These are phyloP conservation scores for Heliconius aoede DNA, from an alignment of 2,888 invertebrate species.

Conservation along the genomic window DNA sequence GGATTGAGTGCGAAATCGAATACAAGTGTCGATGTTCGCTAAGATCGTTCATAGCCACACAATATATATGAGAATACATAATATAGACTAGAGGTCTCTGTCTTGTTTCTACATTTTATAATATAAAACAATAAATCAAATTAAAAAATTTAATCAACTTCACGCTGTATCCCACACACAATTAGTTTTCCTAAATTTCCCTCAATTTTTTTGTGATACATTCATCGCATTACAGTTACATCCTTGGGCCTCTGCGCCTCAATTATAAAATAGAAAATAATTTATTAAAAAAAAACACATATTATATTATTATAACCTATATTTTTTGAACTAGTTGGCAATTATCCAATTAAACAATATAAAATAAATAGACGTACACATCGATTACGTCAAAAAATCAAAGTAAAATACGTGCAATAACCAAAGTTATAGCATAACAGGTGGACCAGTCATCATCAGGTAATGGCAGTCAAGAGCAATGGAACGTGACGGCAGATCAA, in stretches of 20 bases:
- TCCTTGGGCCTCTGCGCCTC: too few relatives aligned
- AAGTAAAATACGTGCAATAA: conserved; percentile 36
- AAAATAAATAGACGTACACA: background rate
- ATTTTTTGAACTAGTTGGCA: background rate
- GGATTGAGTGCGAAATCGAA: conserved; percentile 31
- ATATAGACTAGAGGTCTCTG: too few relatives aligned
- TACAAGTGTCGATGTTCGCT: conserved; percentile 5
- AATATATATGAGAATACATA: background rate
- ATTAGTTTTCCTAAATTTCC: too few relatives aligned
- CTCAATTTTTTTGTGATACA: too few relatives aligned
- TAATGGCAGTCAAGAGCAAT: conserved; percentile 53
- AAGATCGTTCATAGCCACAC: background rate
- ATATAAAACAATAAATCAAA: too few relatives aligned
- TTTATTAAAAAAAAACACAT: background rate
- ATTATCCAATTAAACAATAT: background rate
- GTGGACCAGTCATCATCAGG: conserved; percentile 42
- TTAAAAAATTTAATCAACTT: too few relatives aligned
- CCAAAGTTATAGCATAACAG: conserved; percentile 32
- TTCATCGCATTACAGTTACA: too few relatives aligned
- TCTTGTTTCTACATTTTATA: too few relatives aligned
- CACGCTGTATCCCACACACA: too few relatives aligned
- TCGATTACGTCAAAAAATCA: conserved; percentile 29
- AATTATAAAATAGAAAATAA: background rate
- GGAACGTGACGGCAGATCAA: conserved; percentile 64
- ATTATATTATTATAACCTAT: too few relatives aligned